These are phyloP conservation scores for Subacronicta megacephala DNA, from an alignment of 2,888 invertebrate genomes.

Conservation along the genomic window DNA sequence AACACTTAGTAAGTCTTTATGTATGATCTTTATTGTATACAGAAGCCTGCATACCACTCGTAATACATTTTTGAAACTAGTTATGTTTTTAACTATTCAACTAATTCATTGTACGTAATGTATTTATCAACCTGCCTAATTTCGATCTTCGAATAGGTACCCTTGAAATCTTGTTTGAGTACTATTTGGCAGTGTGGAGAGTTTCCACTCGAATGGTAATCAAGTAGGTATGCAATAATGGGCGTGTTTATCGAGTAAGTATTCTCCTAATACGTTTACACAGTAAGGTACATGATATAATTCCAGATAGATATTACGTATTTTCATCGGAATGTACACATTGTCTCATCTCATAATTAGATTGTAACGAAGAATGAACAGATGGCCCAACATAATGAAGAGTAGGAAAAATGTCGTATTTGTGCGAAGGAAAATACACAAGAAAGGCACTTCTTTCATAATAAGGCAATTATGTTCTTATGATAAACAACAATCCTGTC, in stretches of 20 bases:
- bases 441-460: slow-evolving; percentile 6
- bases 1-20: too few relatives aligned
- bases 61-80: too few relatives aligned
- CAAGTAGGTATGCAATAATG: slow-evolving; percentile 12
- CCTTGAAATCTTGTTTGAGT: slow-evolving; percentile 22
- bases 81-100: too few relatives aligned
- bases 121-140: slow-evolving; percentile 6
- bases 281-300: slow-evolving; percentile 19
- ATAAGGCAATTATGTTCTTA: slow-evolving; percentile 19
- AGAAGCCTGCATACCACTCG: too few relatives aligned
- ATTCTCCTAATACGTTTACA: slow-evolving; percentile 22
- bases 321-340: slow-evolving; percentile 23
- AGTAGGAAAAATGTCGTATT: slow-evolving; percentile 28
- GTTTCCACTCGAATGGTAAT: slow-evolving; percentile 25
- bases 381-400: slow-evolving; percentile 38
- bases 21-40: too few relatives aligned
- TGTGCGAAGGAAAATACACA: slow-evolving; percentile 9
- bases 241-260: slow-evolving; percentile 18
- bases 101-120: too few relatives aligned
- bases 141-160: slow-evolving; percentile 17
- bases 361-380: slow-evolving; percentile 39
- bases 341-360: slow-evolving; percentile 39
- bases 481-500: neutral
- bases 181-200: slow-evolving; percentile 21
- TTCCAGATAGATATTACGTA: slow-evolving; percentile 27